Evolutionary conservation across 1,140 invertebrate species (phyloP).

Genomic region (Aphelenchoides avenae): DNA sequence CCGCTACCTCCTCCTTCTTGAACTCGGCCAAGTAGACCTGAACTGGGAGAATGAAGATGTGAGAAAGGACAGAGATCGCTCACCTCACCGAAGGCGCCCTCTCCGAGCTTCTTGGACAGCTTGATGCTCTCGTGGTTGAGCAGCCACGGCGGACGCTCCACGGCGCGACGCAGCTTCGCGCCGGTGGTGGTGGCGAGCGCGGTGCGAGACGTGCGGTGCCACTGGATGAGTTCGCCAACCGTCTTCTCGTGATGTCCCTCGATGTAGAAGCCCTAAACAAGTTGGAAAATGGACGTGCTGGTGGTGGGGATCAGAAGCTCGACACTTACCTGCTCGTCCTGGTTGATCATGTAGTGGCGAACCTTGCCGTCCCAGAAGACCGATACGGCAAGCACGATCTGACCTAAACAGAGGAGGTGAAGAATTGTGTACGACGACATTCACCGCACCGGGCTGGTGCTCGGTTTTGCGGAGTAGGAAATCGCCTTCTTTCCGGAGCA

Average conservation of each 20-base stretch:
- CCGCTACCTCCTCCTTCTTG: conserved; percentile 19
- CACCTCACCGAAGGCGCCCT: conserved; percentile 48
- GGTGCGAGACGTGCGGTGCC: conserved; percentile 6
- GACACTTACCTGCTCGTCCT: conserved; percentile 27
- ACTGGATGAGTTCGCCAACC: conserved; percentile 29
- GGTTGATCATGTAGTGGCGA: conserved; percentile 34
- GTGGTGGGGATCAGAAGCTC: no score
- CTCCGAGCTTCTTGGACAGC: conserved; percentile 43
- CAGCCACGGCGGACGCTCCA: conserved; percentile 44
- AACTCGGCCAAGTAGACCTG: conserved; percentile 1
- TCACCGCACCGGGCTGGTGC: no score
- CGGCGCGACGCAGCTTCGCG: conserved; percentile 14
- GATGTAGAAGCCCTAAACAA: conserved; percentile 3
- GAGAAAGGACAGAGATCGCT: no score
- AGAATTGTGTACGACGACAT: no score
- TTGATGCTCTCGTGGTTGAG: conserved; percentile 47
- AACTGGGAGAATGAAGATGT: no score
- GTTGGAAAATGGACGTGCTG: no score
- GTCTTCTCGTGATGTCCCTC: conserved; percentile 26
- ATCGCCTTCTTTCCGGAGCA: conserved; percentile 31
- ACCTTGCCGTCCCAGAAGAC: conserved; percentile 23
- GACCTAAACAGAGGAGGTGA: no score
- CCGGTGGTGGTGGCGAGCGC: conserved; percentile 8
- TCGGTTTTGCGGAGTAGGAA: conserved; percentile 40
- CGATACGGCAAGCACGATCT: conserved; percentile 27